Evolutionary conservation across 2,888 invertebrate species (phyloP).

Genomic region (Nephrotoma flavescens): DNA sequence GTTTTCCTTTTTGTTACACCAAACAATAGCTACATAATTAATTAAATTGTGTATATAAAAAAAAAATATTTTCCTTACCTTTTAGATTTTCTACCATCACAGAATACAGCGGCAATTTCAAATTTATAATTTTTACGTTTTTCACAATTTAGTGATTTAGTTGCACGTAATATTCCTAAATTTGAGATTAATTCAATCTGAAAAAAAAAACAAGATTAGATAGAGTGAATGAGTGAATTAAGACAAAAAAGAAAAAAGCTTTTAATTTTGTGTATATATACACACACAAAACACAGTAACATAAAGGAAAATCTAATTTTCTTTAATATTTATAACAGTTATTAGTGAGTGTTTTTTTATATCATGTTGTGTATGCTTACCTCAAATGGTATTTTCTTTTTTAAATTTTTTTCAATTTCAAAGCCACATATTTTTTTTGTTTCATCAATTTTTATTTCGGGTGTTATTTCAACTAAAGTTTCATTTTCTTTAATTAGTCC

Average conservation of each 20-base stretch:
- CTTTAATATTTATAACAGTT: neutral
- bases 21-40: neutral
- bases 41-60: neutral
- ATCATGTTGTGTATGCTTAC: slow-evolving; percentile 29
- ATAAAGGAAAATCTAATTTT: neutral
- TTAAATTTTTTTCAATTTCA: slow-evolving; percentile 80
- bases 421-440: slow-evolving; percentile 68
- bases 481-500: slow-evolving; percentile 87
- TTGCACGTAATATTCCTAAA: slow-evolving; percentile 66
- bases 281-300: neutral
- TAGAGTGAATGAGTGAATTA: too few species aligned
- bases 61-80: slow-evolving; percentile 34
- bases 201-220: slow-evolving; percentile 14
- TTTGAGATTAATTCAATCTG: slow-evolving; percentile 59
- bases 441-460: slow-evolving; percentile 73
- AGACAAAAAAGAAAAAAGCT: neutral
- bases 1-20: neutral
- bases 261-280: neutral
- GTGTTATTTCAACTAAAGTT: slow-evolving; percentile 81
- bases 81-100: slow-evolving; percentile 72
- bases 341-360: neutral
- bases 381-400: slow-evolving; percentile 87
- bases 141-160: slow-evolving; percentile 79
- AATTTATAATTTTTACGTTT: slow-evolving; percentile 90
- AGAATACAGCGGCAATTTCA: slow-evolving; percentile 86